These are phyloP conservation scores for Notechis scutatus DNA, from an alignment of 2,113 vertebrate genomes.

Conservation along the genomic window DNA sequence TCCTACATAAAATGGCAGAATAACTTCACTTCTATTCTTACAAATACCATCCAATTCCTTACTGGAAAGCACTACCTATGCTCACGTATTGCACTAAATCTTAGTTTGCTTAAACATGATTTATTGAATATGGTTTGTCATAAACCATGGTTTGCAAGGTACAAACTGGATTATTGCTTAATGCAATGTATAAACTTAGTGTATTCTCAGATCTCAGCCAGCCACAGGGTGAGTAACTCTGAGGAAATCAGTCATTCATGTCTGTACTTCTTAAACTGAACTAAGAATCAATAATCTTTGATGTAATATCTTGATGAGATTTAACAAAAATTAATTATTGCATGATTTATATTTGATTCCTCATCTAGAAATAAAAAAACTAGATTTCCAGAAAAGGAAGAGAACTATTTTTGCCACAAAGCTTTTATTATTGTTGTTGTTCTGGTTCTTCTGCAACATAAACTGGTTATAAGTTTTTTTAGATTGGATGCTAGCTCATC, in stretches of 20 bases:
- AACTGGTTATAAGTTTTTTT: background rate
- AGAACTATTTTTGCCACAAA: background rate
- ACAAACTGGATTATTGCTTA: background rate
- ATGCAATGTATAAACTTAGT: background rate
- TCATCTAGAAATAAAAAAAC: background rate
- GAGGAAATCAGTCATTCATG: background rate
- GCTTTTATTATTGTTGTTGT: background rate
- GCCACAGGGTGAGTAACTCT: background rate
- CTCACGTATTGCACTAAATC: background rate
- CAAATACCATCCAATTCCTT: background rate
- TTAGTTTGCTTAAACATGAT: background rate
- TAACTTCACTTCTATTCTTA: background rate
- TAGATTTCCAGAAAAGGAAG: background rate
- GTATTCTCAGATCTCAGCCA: background rate
- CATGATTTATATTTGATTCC: background rate
- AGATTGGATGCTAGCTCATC: background rate
- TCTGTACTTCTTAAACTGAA: background rate
- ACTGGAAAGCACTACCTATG: background rate
- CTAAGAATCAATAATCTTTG: background rate
- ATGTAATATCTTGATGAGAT: background rate
- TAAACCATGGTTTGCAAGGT: background rate
- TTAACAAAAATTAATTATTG: background rate
- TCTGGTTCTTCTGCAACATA: background rate
- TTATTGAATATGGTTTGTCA: background rate
- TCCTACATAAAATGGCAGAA: background rate